A percentile compares a stretch with the other conserved stretches of the same genome.
Conservation (phyloP, 1,140 invertebrate species). For the Diorhabda carinulata region DNA sequence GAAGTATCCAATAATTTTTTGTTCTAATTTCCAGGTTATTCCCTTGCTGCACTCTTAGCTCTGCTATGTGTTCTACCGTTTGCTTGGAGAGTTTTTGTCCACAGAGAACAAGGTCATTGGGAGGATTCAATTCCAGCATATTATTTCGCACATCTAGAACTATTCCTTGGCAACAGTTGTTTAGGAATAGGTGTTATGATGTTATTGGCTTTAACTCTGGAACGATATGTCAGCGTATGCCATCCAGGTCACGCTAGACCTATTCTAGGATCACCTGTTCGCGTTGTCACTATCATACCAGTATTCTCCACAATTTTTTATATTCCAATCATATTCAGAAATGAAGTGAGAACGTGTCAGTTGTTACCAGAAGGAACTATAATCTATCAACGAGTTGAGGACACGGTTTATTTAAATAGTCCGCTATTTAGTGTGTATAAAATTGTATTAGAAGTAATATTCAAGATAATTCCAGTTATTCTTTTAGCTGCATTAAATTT, state of each 20-base stretch:
- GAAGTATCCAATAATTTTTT: not conserved
- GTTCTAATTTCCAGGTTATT: conserved; percentile 55
- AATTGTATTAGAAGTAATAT: conserved; percentile 61
- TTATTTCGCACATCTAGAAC: conserved; percentile 69
- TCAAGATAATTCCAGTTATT: conserved; percentile 62
- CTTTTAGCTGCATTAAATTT: conserved; percentile 65
- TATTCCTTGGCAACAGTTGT: conserved; percentile 71
- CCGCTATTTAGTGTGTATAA: conserved; percentile 55
- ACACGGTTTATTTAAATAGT: conserved; percentile 48
- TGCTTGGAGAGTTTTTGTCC: conserved; percentile 62
- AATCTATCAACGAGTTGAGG: conserved; percentile 58
- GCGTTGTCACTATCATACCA: conserved; percentile 60
- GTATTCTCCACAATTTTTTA: conserved; percentile 62
- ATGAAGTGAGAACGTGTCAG: conserved; percentile 57
- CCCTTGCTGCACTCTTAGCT: conserved; percentile 65
- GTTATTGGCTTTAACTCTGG: conserved; percentile 73
- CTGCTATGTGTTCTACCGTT: conserved; percentile 70
- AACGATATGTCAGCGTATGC: conserved; percentile 78
- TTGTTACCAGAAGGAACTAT: conserved; percentile 48
- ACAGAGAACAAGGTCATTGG: conserved; percentile 62
- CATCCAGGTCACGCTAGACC: conserved; percentile 64
- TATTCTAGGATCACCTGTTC: conserved; percentile 55
- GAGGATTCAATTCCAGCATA: conserved; percentile 61
- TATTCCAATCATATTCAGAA: conserved; percentile 61
- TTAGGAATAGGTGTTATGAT: conserved; percentile 72